Evolutionary conservation across 1,140 invertebrate genomes (phyloP), one percentile per base, ranked within the genome.

Genomic region (Drosophila novamexicana): DNA sequence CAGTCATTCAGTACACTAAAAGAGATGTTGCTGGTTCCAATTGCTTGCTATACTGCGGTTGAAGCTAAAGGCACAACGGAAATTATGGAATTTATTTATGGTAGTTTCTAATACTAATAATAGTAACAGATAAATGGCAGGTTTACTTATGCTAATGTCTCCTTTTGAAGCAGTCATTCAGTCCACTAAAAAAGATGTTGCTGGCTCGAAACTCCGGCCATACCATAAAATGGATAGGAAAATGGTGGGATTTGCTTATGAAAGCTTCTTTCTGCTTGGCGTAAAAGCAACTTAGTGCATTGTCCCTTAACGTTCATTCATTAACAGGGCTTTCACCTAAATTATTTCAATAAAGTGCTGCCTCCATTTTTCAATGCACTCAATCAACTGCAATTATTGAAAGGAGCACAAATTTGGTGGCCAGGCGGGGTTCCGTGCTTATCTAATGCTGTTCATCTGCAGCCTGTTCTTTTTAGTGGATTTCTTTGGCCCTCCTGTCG

Each of bases 351-450:
- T 61, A 7, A 8, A 36, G 39, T 54, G 57, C 50, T 36, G 7
- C 16, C 56, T 14, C 1, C 45, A 22, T 12, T n/a, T 14, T 29
- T 42, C 40, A 56, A 39, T 64, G 58, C 65, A 57, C 65, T 77
- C 79, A 75, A 82, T 82, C 79, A 77, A 75, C 52, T 63, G 79
- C 75, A 84, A 73, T 79, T 74, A 83, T 59, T 37, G 59, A 32
- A 18, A 47, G 50, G 59, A 69, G 64, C 69, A 45, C 53, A 44
- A 52, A 45, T 47, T 22, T 50, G 45, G 29, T 37, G 29, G 14
- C 18, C 47, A 37, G 54, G 18, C 29, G 18, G 39, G 40, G 49
- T 22, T 29, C 37, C 12, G 18, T 62, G 57, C 66, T 82, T 79
- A 83, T 82, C 80, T 79, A 75, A 69, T 62, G 57, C 58, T 42